Base-by-base conservation (phyloP, 2,113 vertebrate species). In the Hemibagrus wyckioides region DNA sequence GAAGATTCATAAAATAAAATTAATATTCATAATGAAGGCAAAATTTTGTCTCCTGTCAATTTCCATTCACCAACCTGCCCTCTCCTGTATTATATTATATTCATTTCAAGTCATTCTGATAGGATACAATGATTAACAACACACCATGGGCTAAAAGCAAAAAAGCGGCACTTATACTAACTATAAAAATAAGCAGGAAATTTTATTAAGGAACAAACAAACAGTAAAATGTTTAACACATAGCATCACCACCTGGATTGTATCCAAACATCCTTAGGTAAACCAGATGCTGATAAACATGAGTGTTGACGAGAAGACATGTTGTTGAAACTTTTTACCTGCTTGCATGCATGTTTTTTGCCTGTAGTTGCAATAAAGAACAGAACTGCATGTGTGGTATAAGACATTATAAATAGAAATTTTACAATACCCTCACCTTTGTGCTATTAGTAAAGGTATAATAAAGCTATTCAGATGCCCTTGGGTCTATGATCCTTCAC, bases 381-480 rank as follows among this genome's bases (percentile, higher is more conserved):
- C 30, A 67, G 3, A 28, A 63, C 2, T 6, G 25, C 1, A 13
- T 41, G 36, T 73, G 36, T 23, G 69, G 19, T 13, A 41, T 36
- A 36, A 73, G 69, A 76, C 15, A n/a, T n/a, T n/a, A n/a, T n/a
- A n/a, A n/a, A n/a, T n/a, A n/a, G n/a, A n/a, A n/a, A n/a, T 5
- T 54, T 52, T 15, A 48, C 41, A 76, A 50, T 19, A n/a, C 44
- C 44, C 48, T 77, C 28, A 17, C 28, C 13, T 15, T 50, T 50
- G 14, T 44, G 23, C 5, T 76, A 48, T 14, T 14, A 54, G 15
- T 19, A 19, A 11, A 52, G 41, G 41, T 28, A 28, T 23, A 77
- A 3, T 71, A 69, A 63, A 73, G 80, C 28, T n/a, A 61, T 75
- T 83, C 54, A 75, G 65, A 28, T 77, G 71, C 75, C 81, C 86